Conservation (phyloP, 2,113 vertebrate genomes). For the Lasiurus borealis region DNA sequence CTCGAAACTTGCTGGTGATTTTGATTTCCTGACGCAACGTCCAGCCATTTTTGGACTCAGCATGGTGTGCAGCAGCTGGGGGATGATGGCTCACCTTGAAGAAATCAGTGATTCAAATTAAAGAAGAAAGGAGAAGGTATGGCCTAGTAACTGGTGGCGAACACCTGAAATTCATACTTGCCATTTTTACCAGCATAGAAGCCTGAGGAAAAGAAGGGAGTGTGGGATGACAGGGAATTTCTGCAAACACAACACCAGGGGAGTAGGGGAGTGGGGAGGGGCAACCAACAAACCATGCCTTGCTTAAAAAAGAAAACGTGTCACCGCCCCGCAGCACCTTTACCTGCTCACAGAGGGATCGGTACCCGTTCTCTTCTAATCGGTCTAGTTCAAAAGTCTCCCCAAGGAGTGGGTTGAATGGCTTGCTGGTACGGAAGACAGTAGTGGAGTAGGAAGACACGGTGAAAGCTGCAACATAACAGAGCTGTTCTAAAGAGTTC, state of each 20-base stretch:
- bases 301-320: not conserved
- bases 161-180: not conserved
- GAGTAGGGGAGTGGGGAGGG: not conserved
- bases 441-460: constrained; percentile 98
- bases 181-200: not conserved
- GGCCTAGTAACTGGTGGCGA: not conserved
- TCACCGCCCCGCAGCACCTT: not conserved
- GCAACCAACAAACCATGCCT: not conserved
- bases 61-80: constrained; percentile 96
- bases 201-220: not conserved
- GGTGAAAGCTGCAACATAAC: constrained; percentile 96
- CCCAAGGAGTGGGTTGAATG: constrained; percentile 97
- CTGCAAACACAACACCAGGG: not conserved
- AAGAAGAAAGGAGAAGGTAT: not conserved
- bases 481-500: constrained; percentile 95
- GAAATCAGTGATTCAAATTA: not conserved
- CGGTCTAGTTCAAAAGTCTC: constrained; percentile 98
- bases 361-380: constrained; percentile 93
- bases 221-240: not conserved
- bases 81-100: constrained; percentile 97
- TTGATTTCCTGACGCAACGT: constrained; percentile 96
- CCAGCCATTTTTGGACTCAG: constrained; percentile 95
- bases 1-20: constrained; percentile 98
- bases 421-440: constrained; percentile 96
- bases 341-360: constrained; percentile 98